Conservation (phyloP, 2,888 invertebrate genomes). For the Synanthedon andrenaeformis region DNA sequence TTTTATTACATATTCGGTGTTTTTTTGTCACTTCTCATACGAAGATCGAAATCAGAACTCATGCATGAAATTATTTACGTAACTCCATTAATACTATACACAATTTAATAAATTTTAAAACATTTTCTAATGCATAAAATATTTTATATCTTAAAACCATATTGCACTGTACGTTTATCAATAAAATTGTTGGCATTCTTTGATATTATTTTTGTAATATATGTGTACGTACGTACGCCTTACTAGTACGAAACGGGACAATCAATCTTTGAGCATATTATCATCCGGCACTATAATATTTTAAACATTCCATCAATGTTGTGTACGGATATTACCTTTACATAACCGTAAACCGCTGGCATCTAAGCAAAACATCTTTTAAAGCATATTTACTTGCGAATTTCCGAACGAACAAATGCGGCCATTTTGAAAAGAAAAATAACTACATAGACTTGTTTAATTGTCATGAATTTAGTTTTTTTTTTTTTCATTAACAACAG, state of each 20-base stretch:
- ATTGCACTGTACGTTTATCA: background rate
- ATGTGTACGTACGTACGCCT: background rate
- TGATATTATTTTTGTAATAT: background rate
- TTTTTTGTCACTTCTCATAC: too few relatives aligned
- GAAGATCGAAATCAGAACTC: too few relatives aligned
- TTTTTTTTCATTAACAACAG: too few relatives aligned
- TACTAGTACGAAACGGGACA: slow-evolving; percentile 19
- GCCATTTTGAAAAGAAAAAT: background rate
- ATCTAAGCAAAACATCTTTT: slow-evolving; percentile 40
- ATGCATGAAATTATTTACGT: too few relatives aligned
- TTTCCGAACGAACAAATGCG: slow-evolving; percentile 31
- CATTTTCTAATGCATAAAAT: background rate
- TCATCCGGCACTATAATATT: slow-evolving; percentile 33
- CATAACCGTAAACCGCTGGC: slow-evolving; percentile 33
- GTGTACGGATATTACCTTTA: slow-evolving; percentile 20
- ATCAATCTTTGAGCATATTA: slow-evolving; percentile 52
- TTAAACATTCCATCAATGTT: slow-evolving; percentile 35
- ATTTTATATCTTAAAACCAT: too few relatives aligned
- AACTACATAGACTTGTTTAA: too few relatives aligned
- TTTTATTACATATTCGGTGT: too few relatives aligned
- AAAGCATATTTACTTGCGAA: slow-evolving; percentile 35
- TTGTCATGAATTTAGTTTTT: too few relatives aligned
- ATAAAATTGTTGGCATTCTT: background rate
- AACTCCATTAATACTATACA: too few relatives aligned
- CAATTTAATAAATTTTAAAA: too few relatives aligned